phyloP scores from a whole-genome alignment of 2,888 invertebrate species.

The Ceraclea dissimilis region DNA sequence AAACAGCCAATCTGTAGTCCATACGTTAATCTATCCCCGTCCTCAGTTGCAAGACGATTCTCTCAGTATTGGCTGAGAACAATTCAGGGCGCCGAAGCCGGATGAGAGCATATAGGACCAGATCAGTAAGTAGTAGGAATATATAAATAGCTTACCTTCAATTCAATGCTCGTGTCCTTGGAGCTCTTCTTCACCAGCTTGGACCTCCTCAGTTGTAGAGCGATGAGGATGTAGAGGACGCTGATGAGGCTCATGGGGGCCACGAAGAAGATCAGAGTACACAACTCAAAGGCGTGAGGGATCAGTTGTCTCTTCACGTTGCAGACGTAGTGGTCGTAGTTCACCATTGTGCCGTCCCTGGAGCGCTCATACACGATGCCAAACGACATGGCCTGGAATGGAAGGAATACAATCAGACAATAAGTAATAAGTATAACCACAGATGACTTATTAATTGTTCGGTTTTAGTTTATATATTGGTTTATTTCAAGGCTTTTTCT shows the following conservation, averaged over 20 bases:
- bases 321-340: slow-evolving; percentile 39
- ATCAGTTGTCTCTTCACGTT: slow-evolving; percentile 46
- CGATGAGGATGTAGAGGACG: slow-evolving; percentile 63
- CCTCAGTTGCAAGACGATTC: too few relatives aligned
- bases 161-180: slow-evolving; percentile 18
- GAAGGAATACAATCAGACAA: slow-evolving; percentile 28
- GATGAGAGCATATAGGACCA: too few relatives aligned
- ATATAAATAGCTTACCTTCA: slow-evolving; percentile 14
- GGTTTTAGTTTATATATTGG: too few relatives aligned
- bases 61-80: too few relatives aligned
- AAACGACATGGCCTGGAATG: slow-evolving; percentile 32
- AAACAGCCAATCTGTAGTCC: too few relatives aligned
- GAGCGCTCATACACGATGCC: slow-evolving; percentile 35
- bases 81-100: too few relatives aligned
- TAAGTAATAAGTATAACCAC: too few relatives aligned
- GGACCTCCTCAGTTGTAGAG: slow-evolving; percentile 50
- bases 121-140: too few relatives aligned
- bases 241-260: slow-evolving; percentile 69
- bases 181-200: slow-evolving; percentile 30
- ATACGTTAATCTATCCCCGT: too few relatives aligned
- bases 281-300: slow-evolving; percentile 61
- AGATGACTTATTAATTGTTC: too few relatives aligned
- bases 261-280: slow-evolving; percentile 66
- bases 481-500: too few relatives aligned
- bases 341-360: slow-evolving; percentile 40